Percentiles rank a stretch among this genome's conserved stretches.
Conservation (phyloP, 37 sponge, comb jelly and placozoan species). For the Eunapius fragilis region DNA sequence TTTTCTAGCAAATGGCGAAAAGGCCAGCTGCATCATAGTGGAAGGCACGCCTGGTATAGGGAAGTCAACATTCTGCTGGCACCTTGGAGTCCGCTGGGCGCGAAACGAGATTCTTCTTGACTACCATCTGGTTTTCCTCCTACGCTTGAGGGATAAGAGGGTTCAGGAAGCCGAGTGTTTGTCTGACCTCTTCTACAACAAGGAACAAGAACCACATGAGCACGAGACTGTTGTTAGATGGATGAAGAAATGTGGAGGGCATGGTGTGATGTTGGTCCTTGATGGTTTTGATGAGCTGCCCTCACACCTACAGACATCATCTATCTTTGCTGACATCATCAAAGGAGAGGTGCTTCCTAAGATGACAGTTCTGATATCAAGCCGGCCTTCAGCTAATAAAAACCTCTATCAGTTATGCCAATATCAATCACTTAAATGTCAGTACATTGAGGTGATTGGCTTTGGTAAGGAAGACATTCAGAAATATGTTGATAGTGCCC, state of each 20-base stretch:
- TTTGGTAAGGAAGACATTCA: slow-evolving; percentile 23
- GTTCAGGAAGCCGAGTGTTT: slow-evolving; percentile 8
- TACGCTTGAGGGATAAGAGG: slow-evolving; percentile 18
- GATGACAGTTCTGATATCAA: slow-evolving; percentile 16
- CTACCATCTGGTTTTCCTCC: slow-evolving; percentile 16
- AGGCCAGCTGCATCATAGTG: slow-evolving; percentile 8
- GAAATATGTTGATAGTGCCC: slow-evolving; percentile 9
- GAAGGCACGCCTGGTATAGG: slow-evolving; percentile 37
- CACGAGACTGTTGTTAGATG: background rate
- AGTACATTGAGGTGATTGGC: slow-evolving; percentile 29
- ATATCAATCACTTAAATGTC: background rate
- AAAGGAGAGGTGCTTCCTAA: slow-evolving; percentile 13
- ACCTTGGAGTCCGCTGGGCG: slow-evolving; percentile 17
- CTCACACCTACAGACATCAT: slow-evolving; percentile 1
- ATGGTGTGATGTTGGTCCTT: slow-evolving; percentile 10
- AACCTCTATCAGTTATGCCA: background rate
- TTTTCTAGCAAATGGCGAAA: background rate
- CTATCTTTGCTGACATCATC: slow-evolving; percentile 19
- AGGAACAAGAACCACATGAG: background rate
- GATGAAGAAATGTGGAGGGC: background rate
- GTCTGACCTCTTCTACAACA: slow-evolving; percentile 29
- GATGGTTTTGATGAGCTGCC: slow-evolving; percentile 28
- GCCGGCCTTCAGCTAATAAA: slow-evolving; percentile 35
- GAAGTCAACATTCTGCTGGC: slow-evolving; percentile 29
- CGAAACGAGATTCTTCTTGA: slow-evolving; percentile 25